A percentile compares a stretch with the other conserved stretches of the same genome.
These are phyloP conservation scores for Helogale parvula DNA, from an alignment of 2,113 vertebrate species.

Conservation along the genomic window DNA sequence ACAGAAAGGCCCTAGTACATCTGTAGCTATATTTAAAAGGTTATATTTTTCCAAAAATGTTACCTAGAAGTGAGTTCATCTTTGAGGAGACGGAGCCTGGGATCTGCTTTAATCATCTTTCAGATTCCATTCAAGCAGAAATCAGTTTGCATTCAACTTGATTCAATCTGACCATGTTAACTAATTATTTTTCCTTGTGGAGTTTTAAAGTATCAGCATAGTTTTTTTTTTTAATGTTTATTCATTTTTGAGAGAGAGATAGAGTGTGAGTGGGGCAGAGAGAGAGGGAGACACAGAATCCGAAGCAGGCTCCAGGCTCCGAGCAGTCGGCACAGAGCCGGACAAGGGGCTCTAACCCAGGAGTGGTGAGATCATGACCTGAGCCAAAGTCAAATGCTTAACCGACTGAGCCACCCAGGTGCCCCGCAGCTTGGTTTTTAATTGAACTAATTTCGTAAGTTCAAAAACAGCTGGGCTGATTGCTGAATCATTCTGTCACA, in stretches of 20 bases:
- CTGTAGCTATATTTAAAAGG: slow-evolving; percentile 22
- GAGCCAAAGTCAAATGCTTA: too few relatives aligned
- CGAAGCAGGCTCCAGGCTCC: too few relatives aligned
- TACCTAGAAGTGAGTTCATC: not conserved
- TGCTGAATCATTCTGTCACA: not conserved
- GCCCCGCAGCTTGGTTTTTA: slow-evolving; percentile 13
- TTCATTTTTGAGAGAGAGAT: too few relatives aligned
- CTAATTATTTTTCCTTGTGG: not conserved
- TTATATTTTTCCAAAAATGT: slow-evolving; percentile 21
- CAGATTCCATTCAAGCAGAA: slow-evolving; percentile 35
- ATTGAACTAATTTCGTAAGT: slow-evolving; percentile 39
- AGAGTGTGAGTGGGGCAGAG: too few relatives aligned
- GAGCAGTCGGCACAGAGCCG: too few relatives aligned
- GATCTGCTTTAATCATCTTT: not conserved
- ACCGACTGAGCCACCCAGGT: too few relatives aligned
- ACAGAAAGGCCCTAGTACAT: not conserved
- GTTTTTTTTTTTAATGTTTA: not conserved
- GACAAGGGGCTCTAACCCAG: too few relatives aligned
- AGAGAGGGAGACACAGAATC: too few relatives aligned
- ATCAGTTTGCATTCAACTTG: slow-evolving; percentile 24
- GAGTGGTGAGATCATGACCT: too few relatives aligned
- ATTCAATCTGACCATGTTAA: not conserved
- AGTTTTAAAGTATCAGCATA: not conserved
- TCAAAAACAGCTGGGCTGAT: not conserved
- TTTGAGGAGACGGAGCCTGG: not conserved